phyloP scores from a whole-genome alignment of 1,140 invertebrate genomes.

The Tetragnatha versicolor region DNA sequence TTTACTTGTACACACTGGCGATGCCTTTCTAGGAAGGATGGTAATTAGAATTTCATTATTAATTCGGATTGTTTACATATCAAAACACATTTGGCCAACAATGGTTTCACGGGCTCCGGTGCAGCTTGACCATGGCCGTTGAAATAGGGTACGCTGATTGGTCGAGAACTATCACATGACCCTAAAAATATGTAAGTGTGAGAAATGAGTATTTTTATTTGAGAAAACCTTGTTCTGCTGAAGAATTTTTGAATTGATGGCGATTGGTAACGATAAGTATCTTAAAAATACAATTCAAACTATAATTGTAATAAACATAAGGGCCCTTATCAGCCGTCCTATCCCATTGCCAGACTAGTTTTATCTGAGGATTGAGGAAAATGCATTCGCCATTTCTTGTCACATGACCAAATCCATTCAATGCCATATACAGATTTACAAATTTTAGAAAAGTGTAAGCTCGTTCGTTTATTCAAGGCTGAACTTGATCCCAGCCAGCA shows the following conservation, averaged over 20 bases:
- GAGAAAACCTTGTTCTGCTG: not conserved
- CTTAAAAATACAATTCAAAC: not conserved
- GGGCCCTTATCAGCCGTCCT: no score
- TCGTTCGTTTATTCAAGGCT: no score
- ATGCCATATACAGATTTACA: no score
- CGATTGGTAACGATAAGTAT: not conserved
- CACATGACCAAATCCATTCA: no score
- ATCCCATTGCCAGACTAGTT: no score
- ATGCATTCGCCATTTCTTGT: constrained; percentile 17
- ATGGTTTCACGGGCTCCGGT: constrained; percentile 12
- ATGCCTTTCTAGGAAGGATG: no score
- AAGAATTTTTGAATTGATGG: not conserved
- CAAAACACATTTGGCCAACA: constrained; percentile 27
- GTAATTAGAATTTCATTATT: constrained; percentile 6
- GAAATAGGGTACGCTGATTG: constrained; percentile 21
- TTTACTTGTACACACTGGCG: no score
- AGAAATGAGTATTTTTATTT: not conserved
- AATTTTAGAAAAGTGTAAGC: no score
- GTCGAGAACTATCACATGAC: constrained; percentile 32
- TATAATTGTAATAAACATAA: no score
- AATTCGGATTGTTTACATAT: constrained; percentile 35
- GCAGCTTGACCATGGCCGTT: not conserved
- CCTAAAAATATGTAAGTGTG: not conserved
- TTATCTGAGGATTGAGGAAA: no score
- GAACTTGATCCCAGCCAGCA: no score